Percentiles rank a stretch among this genome's conserved stretches.
These are phyloP conservation scores for Nipponacmea schrenckii DNA, from an alignment of 2,888 invertebrate genomes.

Conservation along the genomic window DNA sequence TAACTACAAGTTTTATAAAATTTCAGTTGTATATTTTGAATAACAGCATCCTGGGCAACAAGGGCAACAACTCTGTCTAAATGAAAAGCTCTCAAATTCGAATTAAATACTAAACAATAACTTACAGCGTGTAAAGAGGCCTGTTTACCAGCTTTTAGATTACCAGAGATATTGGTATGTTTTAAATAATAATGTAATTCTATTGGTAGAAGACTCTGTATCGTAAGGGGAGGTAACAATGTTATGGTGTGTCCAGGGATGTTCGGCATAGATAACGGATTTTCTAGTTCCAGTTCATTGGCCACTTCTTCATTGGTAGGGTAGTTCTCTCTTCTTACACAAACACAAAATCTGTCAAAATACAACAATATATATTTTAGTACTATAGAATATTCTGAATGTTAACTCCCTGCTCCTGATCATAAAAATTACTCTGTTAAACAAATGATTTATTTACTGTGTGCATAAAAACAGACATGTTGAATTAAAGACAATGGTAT, in stretches of 20 bases:
- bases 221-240: constrained; percentile 82
- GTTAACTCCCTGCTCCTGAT: no score
- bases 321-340: constrained; percentile 83
- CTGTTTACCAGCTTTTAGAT: constrained; percentile 69
- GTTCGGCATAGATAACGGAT: constrained; percentile 28
- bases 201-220: constrained; percentile 87
- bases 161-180: constrained; percentile 56
- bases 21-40: no score
- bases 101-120: no score
- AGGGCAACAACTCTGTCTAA: no score
- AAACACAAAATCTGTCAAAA: constrained; percentile 79
- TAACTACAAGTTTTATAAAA: no score
- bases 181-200: constrained; percentile 69
- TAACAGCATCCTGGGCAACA: no score
- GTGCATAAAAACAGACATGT: no score
- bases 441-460: no score
- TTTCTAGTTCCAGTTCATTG: constrained; percentile 18
- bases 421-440: no score
- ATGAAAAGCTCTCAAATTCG: no score
- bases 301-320: constrained; percentile 72
- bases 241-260: constrained; percentile 90
- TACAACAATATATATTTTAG: not conserved
- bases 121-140: constrained; percentile 66
- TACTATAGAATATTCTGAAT: no score
- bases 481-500: no score